Conservation (phyloP, 1,140 invertebrate species). For the Lepidurus couesii region DNA sequence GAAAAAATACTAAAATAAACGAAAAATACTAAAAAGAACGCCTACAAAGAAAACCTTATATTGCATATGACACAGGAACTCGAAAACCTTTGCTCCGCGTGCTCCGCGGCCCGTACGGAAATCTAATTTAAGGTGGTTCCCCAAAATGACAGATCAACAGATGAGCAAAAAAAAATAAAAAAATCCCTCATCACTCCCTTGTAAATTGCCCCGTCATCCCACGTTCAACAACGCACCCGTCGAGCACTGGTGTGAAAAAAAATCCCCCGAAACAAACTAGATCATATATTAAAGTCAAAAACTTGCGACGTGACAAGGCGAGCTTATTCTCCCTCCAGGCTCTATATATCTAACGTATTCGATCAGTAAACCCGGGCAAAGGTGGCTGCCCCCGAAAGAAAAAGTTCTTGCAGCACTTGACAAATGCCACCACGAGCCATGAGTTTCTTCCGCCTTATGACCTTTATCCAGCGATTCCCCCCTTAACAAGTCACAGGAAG, state of each 20-base stretch:
- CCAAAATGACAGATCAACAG: slow-evolving; percentile 18
- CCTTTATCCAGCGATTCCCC: not conserved
- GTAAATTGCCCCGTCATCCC: slow-evolving; percentile 9
- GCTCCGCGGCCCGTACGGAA: slow-evolving; percentile 1
- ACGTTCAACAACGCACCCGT: slow-evolving; percentile 4
- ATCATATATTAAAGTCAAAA: slow-evolving; percentile 2
- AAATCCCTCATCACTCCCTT: not conserved
- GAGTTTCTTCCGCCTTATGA: not conserved
- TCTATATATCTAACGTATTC: not conserved
- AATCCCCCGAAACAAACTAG: not conserved
- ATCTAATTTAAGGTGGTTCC: slow-evolving; percentile 22
- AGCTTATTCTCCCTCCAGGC: not conserved
- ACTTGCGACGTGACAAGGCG: not conserved
- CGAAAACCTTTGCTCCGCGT: not conserved
- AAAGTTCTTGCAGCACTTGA: not conserved
- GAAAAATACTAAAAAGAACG: not conserved
- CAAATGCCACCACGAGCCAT: not conserved
- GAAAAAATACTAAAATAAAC: not conserved
- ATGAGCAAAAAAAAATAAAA: not conserved
- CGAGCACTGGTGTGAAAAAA: not conserved
- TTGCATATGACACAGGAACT: not conserved
- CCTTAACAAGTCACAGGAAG: not conserved
- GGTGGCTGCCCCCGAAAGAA: not conserved
- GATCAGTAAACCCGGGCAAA: not conserved
- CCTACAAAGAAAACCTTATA: not conserved